phyloP scores from a whole-genome alignment of 2,113 vertebrate genomes.

The Lasiurus borealis region DNA sequence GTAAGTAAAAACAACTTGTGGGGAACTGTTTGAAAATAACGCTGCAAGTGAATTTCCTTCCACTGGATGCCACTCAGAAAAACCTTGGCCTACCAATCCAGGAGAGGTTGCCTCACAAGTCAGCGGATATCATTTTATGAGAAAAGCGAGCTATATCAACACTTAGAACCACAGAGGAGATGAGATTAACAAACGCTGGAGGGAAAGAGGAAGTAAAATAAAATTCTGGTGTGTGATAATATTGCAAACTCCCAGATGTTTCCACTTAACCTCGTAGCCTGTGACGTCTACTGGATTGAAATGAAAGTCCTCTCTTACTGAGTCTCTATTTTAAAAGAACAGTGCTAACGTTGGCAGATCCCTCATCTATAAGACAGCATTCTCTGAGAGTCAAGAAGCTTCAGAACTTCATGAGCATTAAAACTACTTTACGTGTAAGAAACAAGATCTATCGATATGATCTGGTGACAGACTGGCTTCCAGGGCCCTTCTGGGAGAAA shows the following conservation, averaged over 20 bases:
- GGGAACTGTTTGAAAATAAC: not conserved
- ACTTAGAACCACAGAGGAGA: not conserved
- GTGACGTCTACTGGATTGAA: not conserved
- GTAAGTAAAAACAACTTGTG: not conserved
- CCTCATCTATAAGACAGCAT: not conserved
- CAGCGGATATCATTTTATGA: not conserved
- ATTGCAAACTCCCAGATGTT: not conserved
- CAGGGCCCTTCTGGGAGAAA: no score
- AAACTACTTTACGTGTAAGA: constrained; percentile 3
- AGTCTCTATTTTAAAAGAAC: constrained; percentile 29
- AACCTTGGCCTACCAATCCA: not conserved
- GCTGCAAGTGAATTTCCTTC: not conserved
- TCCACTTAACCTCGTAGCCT: not conserved
- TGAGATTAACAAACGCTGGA: constrained; percentile 27
- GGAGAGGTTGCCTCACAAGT: not conserved
- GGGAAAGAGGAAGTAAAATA: constrained; percentile 1
- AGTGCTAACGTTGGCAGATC: not conserved
- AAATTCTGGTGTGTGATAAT: not conserved
- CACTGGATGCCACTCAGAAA: not conserved
- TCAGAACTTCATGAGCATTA: not conserved
- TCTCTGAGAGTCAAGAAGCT: constrained; percentile 42
- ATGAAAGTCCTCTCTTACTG: not conserved
- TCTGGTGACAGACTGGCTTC: no score
- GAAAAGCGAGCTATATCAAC: not conserved
- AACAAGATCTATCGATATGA: not conserved